These are phyloP conservation scores for Dugesia japonica DNA, from an alignment of 2,888 invertebrate species.

Conservation along the genomic window DNA sequence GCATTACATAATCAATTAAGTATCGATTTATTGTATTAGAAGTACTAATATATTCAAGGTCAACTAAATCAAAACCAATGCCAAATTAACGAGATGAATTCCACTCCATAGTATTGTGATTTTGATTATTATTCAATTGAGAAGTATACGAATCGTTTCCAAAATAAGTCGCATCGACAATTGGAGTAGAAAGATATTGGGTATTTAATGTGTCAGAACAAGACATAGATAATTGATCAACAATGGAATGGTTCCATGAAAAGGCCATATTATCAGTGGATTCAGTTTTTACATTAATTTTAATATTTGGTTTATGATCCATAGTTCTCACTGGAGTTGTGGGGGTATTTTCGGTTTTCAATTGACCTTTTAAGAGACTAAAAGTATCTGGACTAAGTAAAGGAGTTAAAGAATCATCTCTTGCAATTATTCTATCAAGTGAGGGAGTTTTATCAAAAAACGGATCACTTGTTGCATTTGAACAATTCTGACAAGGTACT, in stretches of 20 bases:
- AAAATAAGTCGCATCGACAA: not conserved
- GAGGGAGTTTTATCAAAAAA: constrained; percentile 10
- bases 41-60: not conserved
- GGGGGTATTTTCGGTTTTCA: not conserved
- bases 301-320: not conserved
- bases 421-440: not conserved
- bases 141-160: not conserved
- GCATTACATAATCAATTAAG: not conserved
- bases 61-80: not conserved
- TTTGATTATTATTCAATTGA: not conserved
- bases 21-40: not conserved
- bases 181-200: not conserved
- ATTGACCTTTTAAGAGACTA: not conserved
- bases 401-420: not conserved
- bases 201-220: not conserved
- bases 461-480: not conserved
- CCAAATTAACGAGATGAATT: not conserved
- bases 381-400: not conserved
- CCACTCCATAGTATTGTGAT: not conserved
- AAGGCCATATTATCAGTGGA: not conserved
- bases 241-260: constrained; percentile 5
- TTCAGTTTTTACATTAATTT: not conserved
- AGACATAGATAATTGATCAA: not conserved
- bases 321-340: not conserved
- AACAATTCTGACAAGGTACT: not conserved